Evolutionary conservation across 1,140 invertebrate genomes (phyloP), one percentile per base, ranked within the genome.

Genomic region (Drosophila obscura): DNA sequence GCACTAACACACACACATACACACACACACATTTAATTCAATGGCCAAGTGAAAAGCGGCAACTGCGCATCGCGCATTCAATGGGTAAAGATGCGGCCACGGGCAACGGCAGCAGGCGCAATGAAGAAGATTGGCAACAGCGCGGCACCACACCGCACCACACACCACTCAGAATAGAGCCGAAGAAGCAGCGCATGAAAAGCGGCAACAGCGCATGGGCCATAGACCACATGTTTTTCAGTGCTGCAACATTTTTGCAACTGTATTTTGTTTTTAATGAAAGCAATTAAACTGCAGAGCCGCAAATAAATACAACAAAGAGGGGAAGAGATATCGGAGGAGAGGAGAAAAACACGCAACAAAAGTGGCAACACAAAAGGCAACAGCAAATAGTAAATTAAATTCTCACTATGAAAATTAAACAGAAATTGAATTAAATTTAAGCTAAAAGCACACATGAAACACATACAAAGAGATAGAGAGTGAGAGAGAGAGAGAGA

Each of bases 251-350:
- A 55, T 61, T 74, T 74, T 57, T 68, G 64, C 64, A 61, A 61
- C 49, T 51, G 57, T 67, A 50, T 68, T 55, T 73, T 73, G 62
- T 62, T 71, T 83, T 81, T 81, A 78, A 83, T 78, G 71, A 80
- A 83, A 83, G 74, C 78, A 83, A 83, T 83, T 83, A 81, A 83
- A 81, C 74, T 83, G 74, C 80, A 83, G 46, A 67, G 78, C 69
- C 66, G 66, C 80, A 83, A 83, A 81, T 82, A 82, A 82, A 77
- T 80, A 77, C 60, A 71, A 73, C 49, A 59, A 49, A 15, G 41
- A 13, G 50, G 19, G 11, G 11, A 13, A 39, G 35, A 39, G 35
- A 39, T 11, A 39, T 0, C 2, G 31, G 9, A 3, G 31, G 4
- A 39, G 35, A 39, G 11, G 28, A 52, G 41, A 62, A 46, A 45